phyloP scores from a whole-genome alignment of 2,888 invertebrate genomes.

The Atethmia centrago region DNA sequence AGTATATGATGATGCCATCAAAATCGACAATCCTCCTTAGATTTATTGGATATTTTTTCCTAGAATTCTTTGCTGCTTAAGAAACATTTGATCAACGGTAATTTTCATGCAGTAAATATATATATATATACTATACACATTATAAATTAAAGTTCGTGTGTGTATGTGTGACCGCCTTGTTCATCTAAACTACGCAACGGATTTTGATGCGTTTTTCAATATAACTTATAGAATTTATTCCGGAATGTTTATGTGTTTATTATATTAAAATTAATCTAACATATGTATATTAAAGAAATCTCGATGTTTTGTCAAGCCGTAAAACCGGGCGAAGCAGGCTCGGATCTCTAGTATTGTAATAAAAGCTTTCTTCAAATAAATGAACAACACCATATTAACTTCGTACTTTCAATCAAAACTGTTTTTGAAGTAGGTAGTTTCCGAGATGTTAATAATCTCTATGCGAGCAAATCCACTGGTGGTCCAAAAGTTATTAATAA shows the following conservation, averaged over 20 bases:
- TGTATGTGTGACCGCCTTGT: too few relatives aligned
- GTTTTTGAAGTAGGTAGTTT: neutral
- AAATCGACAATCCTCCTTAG: neutral
- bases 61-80: neutral
- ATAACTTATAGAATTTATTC: neutral
- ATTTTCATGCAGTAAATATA: neutral
- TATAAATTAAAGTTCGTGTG: too few relatives aligned
- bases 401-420: neutral
- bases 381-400: too few relatives aligned
- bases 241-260: neutral
- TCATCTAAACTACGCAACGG: too few relatives aligned
- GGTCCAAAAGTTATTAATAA: constrained; percentile 12
- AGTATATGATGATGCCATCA: neutral
- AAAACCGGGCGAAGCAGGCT: neutral
- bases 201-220: too few relatives aligned
- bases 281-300: neutral
- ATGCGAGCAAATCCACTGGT: neutral
- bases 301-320: neutral
- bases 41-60: too few relatives aligned
- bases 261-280: neutral
- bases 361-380: neutral
- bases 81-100: neutral
- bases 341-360: neutral
- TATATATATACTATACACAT: too few relatives aligned
- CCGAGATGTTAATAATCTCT: neutral